A percentile compares a stretch with the other conserved stretches of the same genome.
Conservation (phyloP, 2,888 invertebrate genomes). For the Myopa testacea region DNA sequence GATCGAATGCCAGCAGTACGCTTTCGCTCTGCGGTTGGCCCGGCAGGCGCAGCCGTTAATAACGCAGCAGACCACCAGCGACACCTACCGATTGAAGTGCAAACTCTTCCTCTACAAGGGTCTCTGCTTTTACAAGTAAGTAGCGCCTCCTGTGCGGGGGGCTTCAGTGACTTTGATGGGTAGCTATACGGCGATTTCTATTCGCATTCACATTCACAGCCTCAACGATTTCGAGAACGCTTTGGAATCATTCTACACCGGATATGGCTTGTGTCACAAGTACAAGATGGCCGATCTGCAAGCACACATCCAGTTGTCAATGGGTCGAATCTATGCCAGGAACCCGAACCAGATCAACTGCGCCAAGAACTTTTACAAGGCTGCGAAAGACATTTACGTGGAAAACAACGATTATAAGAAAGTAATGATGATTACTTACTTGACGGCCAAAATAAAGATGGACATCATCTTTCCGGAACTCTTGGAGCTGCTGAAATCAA, state of each 20-base stretch:
- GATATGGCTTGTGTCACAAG: background rate
- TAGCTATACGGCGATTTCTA: background rate
- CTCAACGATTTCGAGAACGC: slow-evolving; percentile 8
- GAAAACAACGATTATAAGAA: slow-evolving; percentile 51
- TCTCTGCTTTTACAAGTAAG: slow-evolving; percentile 19
- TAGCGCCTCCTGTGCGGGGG: background rate
- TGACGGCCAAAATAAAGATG: slow-evolving; percentile 56
- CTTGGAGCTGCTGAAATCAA: slow-evolving; percentile 54
- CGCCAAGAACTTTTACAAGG: slow-evolving; percentile 53
- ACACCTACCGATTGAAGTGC: background rate
- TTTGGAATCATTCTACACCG: background rate
- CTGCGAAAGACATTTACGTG: slow-evolving; percentile 54
- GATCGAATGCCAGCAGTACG: slow-evolving; percentile 7
- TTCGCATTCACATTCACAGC: background rate
- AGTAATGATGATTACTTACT: slow-evolving; percentile 52
- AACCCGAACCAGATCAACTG: background rate
- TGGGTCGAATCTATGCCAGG: slow-evolving; percentile 10
- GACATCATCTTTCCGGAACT: slow-evolving; percentile 56
- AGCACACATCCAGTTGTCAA: background rate
- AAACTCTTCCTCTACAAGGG: slow-evolving; percentile 20
- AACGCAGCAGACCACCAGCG: background rate
- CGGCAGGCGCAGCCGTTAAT: slow-evolving; percentile 6
- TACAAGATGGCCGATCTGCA: slow-evolving; percentile 7
- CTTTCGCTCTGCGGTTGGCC: background rate
- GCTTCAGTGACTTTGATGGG: background rate